Base-by-base conservation (phyloP, 2,888 invertebrate genomes). In the Amblyteles armatorius region DNA sequence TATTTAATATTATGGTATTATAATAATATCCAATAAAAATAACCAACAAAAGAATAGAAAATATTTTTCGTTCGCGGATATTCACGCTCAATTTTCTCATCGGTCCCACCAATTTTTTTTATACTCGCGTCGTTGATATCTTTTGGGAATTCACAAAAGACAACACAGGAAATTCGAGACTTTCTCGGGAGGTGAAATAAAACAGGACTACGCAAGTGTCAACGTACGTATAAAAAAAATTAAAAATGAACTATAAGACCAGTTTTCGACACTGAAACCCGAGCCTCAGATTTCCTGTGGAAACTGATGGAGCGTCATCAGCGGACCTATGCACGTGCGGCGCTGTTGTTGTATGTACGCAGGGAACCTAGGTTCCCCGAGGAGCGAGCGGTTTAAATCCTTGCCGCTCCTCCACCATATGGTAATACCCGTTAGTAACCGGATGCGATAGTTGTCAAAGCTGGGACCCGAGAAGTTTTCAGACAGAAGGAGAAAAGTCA, bases 401-500 rank as follows among this genome's bases (percentile, higher is more conserved):
- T 55, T 19, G 48, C 36, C 36, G 33, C 29, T 48, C 13, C 29
- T 48, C 19, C 16, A 29, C 16, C 36, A 40, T 19, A 22, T 50
- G 16, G 5, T 52, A 16, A 48, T 16, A 4, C 44, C 44, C 69
- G 5, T 40, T n/a, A 44, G 60, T 72, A 85, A 79, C 82, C 82
- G 85, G 85, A 85, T 85, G 79, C 72, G 48, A 76, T 74, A 67
- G 63, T 80, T 77, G 77, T 72, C 72, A 68, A 60, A 26, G 85
- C 74, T 48, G 71, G 16, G 52, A 74, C 5, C 11, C 48, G 65
- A 55, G 57, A 65, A 44, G 55, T 19, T 40, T 40, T 19, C 11
- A 33, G 63, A 44, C 65, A 68, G 80, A 68, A 77, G 52, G 63
- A 63, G 77, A 78, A 82, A 82, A 85, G 72, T 85, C 85, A n/a